Base-by-base conservation (phyloP, 1,140 invertebrate genomes). In the Macrobrachium nipponense region DNA sequence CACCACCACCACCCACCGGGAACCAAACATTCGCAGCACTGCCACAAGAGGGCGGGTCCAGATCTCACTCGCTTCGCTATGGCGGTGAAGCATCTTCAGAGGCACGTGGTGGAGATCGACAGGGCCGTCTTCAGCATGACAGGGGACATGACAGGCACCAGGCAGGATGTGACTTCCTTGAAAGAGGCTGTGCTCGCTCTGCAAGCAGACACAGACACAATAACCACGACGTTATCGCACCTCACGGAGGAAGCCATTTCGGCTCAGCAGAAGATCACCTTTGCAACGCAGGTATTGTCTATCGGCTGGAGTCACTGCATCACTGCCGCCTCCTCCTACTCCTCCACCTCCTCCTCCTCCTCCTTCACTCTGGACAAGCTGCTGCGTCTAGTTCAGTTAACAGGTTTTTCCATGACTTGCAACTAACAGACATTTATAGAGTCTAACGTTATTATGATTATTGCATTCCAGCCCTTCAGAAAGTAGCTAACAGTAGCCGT, bases 31-130 rank as follows among this genome's bases (percentile, higher is more conserved):
- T 70, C 73, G 8, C 61, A 81, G 6, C 83, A 82, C 17, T 80
- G 82, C 20, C 79, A 86, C 10, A 68, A 77, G 17, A 82, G 76
- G 61, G 44, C 77, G 60, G 60, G 23, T 18, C 80, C 83, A 1
- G 87, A 86, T 64, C 70, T 88, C 20, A 80, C 61, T 36, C 83
- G 87, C 18, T 88, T 88, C 61, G 72, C 83, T 3, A 68, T 72
- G 15, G 87, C 87, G 6, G 87, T 88, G 61, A 79, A 83, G 12
- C 83, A 88, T 64, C 64, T 88, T 17, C 87, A 88, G 82, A 75
- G 84, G 66, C 87, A 88, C 64, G 87, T 88, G 27, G 87, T 88
- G 1, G 87, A 88, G 62, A 66, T 88, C 23, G 87, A 88, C 79
- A 82, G 84, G 17, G 87, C 87, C 5, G 87, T 88, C 17, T 73